These are phyloP conservation scores for Drosophila novamexicana DNA, from an alignment of 1,140 invertebrate species.

Conservation along the genomic window DNA sequence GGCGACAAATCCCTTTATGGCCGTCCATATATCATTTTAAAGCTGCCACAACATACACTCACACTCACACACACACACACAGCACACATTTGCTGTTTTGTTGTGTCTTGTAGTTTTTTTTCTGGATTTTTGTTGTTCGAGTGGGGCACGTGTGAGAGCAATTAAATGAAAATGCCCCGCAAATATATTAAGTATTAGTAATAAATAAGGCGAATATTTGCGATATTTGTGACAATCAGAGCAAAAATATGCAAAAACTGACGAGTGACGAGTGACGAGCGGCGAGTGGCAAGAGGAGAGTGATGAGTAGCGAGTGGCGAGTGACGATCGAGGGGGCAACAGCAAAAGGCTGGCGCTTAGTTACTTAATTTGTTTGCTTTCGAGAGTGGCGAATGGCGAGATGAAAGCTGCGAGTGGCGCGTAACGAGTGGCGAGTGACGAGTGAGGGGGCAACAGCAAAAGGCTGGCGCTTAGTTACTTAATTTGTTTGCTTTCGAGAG, in stretches of 20 bases:
- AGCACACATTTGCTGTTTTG: neutral
- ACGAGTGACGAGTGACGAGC: slow-evolving; percentile 21
- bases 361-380: no score
- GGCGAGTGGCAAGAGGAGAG: neutral
- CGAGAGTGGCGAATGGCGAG: no score
- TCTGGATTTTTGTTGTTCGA: neutral
- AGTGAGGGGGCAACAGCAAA: neutral
- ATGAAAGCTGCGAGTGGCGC: neutral
- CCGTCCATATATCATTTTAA: slow-evolving; percentile 68
- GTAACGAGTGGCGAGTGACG: no score
- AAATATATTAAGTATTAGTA: slow-evolving; percentile 79
- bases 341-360: no score
- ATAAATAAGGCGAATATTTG: slow-evolving; percentile 69
- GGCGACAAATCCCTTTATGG: slow-evolving; percentile 73
- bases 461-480: no score
- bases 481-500: no score
- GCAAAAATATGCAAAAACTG: neutral
- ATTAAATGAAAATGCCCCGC: slow-evolving; percentile 61
- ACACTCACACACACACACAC: neutral
- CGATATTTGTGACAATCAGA: slow-evolving; percentile 52
- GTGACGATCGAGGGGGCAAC: neutral
- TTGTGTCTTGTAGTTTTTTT: slow-evolving; percentile 8
- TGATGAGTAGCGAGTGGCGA: neutral
- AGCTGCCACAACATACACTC: slow-evolving; percentile 43
- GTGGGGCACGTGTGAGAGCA: slow-evolving; percentile 72